phyloP scores from a whole-genome alignment of 1,140 invertebrate species.

The Berghia stephanieae region DNA sequence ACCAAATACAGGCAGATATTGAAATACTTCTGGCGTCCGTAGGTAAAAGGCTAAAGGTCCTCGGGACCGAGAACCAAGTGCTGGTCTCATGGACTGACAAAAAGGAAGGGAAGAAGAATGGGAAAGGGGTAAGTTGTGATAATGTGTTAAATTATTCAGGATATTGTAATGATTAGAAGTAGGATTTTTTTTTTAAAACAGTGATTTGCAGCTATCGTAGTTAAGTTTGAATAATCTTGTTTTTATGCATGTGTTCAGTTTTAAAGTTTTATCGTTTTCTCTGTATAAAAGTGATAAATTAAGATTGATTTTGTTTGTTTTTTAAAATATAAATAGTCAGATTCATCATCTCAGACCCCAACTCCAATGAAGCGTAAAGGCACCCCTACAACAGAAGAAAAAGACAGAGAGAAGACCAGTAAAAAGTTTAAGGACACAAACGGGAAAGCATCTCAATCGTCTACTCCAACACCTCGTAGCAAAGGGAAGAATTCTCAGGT shows the following conservation, averaged over 20 bases:
- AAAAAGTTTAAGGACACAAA: slow-evolving; percentile 65
- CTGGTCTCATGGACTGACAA: slow-evolving; percentile 65
- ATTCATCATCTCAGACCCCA: slow-evolving; percentile 19
- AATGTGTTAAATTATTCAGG: not conserved
- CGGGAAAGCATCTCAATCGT: slow-evolving; percentile 50
- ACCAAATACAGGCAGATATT: slow-evolving; percentile 85
- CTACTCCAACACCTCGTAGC: slow-evolving; percentile 40
- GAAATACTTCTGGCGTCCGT: slow-evolving; percentile 85
- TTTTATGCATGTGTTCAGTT: too few relatives aligned
- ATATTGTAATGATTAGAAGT: too few relatives aligned
- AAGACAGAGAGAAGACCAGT: slow-evolving; percentile 53
- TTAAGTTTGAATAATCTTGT: too few relatives aligned
- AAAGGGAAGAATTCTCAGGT: slow-evolving; percentile 58
- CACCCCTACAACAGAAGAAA: slow-evolving; percentile 29
- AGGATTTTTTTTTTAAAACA: too few relatives aligned
- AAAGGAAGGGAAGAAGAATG: slow-evolving; percentile 59
- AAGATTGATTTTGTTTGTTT: not conserved
- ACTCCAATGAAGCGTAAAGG: slow-evolving; percentile 58
- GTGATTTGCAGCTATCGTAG: too few relatives aligned
- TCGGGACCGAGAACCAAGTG: slow-evolving; percentile 76
- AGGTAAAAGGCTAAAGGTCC: slow-evolving; percentile 78
- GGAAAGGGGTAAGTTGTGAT: slow-evolving; percentile 66
- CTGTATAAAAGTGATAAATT: not conserved
- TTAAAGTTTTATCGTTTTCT: not conserved
- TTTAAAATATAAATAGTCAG: slow-evolving; percentile 1